phyloP scores from a whole-genome alignment of 2,797 vertebrate species.

The Hypotaenidia philippensis region DNA sequence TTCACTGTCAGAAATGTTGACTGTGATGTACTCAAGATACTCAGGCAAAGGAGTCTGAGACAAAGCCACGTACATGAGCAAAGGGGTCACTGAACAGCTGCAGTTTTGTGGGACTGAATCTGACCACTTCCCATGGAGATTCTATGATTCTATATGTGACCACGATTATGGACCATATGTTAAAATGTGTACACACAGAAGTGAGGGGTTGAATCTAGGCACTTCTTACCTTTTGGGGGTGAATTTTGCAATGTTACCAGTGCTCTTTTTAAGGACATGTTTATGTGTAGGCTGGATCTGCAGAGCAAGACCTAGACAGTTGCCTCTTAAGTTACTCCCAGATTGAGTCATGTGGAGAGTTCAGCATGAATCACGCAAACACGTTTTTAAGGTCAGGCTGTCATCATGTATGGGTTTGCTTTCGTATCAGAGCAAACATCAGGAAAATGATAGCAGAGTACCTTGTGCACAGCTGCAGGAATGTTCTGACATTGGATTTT shows the following conservation, averaged over 20 bases:
- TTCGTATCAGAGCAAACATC: background rate
- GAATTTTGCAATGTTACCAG: background rate
- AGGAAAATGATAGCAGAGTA: background rate
- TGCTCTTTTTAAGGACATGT: background rate
- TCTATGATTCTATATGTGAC: background rate
- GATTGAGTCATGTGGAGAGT: background rate
- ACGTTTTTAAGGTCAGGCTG: background rate
- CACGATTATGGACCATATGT: background rate
- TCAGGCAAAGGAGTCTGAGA: background rate
- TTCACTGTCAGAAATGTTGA: background rate
- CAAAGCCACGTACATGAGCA: background rate
- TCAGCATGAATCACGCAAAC: background rate
- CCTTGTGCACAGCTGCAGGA: background rate
- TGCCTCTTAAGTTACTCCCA: background rate
- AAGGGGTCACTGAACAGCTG: background rate
- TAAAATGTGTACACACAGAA: background rate
- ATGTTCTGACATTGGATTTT: background rate
- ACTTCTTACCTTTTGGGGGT: background rate
- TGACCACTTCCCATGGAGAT: background rate
- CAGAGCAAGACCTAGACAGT: background rate
- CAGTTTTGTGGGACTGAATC: background rate
- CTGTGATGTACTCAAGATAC: background rate
- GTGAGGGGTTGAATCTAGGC: background rate
- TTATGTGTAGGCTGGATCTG: background rate
- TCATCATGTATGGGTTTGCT: background rate